Evolutionary conservation across 2,888 invertebrate species (phyloP).

Genomic region (Labia minor): DNA sequence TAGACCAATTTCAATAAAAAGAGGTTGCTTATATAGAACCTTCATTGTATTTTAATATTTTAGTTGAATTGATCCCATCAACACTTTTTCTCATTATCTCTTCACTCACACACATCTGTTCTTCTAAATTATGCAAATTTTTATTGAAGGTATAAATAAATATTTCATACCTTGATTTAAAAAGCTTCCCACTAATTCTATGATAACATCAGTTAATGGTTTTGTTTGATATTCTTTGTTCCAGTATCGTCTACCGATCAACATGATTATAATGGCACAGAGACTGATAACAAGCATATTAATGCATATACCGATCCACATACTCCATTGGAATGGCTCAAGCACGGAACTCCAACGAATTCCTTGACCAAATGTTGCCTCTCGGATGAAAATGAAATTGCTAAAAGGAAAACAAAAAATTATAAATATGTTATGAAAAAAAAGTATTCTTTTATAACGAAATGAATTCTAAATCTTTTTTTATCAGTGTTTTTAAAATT

Average conservation of each 20-base stretch:
- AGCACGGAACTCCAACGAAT: background rate
- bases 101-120: too few relatives aligned
- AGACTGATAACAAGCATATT: background rate
- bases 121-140: too few relatives aligned
- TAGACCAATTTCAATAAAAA: too few relatives aligned
- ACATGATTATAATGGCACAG: background rate
- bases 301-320: background rate
- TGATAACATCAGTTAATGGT: background rate
- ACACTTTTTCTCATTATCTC: too few relatives aligned
- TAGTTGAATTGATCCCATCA: too few relatives aligned
- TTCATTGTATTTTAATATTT: too few relatives aligned
- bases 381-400: background rate
- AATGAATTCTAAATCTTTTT: too few relatives aligned
- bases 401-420: background rate
- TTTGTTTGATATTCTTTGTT: background rate
- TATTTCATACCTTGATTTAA: background rate
- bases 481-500: too few relatives aligned
- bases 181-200: background rate
- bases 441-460: too few relatives aligned
- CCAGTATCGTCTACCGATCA: background rate
- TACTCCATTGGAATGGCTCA: background rate
- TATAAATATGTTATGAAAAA: too few relatives aligned
- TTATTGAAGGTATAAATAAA: too few relatives aligned
- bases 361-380: background rate
- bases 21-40: too few relatives aligned